phyloP scores from a whole-genome alignment of 1,140 invertebrate species.

The Tetraneura akinire region DNA sequence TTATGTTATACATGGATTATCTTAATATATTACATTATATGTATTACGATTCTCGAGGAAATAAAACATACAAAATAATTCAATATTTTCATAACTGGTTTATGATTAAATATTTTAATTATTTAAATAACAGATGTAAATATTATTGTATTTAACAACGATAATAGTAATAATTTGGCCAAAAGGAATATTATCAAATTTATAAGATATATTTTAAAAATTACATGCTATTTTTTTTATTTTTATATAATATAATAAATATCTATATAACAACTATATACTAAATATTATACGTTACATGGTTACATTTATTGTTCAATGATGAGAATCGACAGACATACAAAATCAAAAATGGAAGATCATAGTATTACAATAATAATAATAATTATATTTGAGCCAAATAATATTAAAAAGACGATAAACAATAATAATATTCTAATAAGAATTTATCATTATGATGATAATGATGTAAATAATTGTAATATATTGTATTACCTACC shows the following conservation, averaged over 20 bases:
- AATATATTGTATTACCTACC: slow-evolving; percentile 5
- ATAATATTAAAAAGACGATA: slow-evolving; percentile 42
- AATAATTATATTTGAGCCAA: slow-evolving; percentile 46
- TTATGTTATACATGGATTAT: too few relatives aligned
- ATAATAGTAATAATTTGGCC: slow-evolving; percentile 35
- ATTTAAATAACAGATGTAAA: slow-evolving; percentile 49
- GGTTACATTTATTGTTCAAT: slow-evolving; percentile 37
- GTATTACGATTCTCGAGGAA: not conserved
- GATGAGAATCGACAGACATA: slow-evolving; percentile 22
- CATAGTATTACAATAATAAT: slow-evolving; percentile 39
- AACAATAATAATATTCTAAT: slow-evolving; percentile 28
- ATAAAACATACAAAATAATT: not conserved
- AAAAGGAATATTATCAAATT: slow-evolving; percentile 13
- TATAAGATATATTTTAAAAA: slow-evolving; percentile 38
- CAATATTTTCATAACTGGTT: slow-evolving; percentile 13
- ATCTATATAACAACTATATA: slow-evolving; percentile 39
- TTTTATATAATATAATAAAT: slow-evolving; percentile 35
- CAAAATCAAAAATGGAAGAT: slow-evolving; percentile 50
- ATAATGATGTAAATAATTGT: not conserved
- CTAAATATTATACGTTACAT: slow-evolving; percentile 5
- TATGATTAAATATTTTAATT: slow-evolving; percentile 41
- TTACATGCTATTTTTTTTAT: slow-evolving; percentile 29
- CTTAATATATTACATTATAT: too few relatives aligned
- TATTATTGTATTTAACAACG: slow-evolving; percentile 47
- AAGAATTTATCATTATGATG: too few relatives aligned